phyloP scores from a whole-genome alignment of 2,888 invertebrate species.

The Biston stratarius region DNA sequence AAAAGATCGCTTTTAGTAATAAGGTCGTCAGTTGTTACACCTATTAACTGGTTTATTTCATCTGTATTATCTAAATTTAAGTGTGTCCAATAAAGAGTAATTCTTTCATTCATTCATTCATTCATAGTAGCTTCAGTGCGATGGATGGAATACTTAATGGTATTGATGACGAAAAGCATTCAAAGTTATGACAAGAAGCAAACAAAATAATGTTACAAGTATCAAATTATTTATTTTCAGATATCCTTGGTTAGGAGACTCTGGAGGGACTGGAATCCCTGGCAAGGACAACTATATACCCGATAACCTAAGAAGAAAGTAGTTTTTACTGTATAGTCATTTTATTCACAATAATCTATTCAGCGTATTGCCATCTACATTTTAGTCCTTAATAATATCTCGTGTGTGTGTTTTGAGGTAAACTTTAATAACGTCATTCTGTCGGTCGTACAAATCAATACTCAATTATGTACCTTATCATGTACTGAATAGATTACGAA shows the following conservation, averaged over 20 bases:
- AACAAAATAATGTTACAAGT: too few relatives aligned
- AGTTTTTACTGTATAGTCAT: constrained; percentile 47
- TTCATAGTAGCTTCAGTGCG: too few relatives aligned
- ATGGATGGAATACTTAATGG: too few relatives aligned
- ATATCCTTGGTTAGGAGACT: constrained; percentile 96
- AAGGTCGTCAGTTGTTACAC: too few relatives aligned
- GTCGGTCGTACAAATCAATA: constrained; percentile 28
- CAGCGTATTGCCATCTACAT: constrained; percentile 39
- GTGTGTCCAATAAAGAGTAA: too few relatives aligned
- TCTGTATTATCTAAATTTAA: too few relatives aligned
- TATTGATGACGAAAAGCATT: too few relatives aligned
- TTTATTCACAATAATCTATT: constrained; percentile 52
- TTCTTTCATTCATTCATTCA: too few relatives aligned
- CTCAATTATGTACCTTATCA: constrained; percentile 27
- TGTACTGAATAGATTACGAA: constrained; percentile 60
- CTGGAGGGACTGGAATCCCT: constrained; percentile 92
- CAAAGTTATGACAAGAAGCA: too few relatives aligned
- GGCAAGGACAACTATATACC: constrained; percentile 93
- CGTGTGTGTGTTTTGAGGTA: constrained; percentile 8
- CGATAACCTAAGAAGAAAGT: constrained; percentile 86
- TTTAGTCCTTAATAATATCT: constrained; percentile 15
- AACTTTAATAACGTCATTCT: constrained; percentile 8
- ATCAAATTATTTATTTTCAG: constrained; percentile 46
- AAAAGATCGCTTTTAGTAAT: too few relatives aligned
- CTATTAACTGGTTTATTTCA: too few relatives aligned